A percentile compares a stretch with the other conserved stretches of the same genome.
These are phyloP conservation scores for Dermatemys mawii DNA, from an alignment of 2,113 vertebrate genomes.

Conservation along the genomic window DNA sequence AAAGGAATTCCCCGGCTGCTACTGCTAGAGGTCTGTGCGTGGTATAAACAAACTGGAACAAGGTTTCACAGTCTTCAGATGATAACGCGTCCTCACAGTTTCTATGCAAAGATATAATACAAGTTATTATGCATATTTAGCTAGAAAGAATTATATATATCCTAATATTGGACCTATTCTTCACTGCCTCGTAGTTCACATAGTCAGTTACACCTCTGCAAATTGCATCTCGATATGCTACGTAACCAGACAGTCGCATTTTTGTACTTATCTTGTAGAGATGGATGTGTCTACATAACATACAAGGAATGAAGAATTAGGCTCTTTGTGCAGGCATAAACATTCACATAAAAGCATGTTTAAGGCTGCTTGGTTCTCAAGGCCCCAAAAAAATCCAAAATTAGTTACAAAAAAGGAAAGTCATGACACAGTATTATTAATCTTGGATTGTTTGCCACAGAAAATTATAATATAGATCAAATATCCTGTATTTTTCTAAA, in stretches of 20 bases:
- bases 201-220: neutral
- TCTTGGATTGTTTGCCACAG: neutral
- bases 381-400: neutral
- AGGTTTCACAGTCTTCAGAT: constrained; percentile 81
- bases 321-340: neutral
- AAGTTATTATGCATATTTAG: constrained; percentile 48
- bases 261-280: neutral
- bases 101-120: constrained; percentile 73
- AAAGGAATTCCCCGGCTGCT: constrained; percentile 90
- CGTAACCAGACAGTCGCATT: neutral
- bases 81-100: constrained; percentile 81
- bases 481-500: neutral
- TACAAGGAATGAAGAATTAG: constrained; percentile 16
- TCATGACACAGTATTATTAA: neutral
- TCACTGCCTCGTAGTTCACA: neutral
- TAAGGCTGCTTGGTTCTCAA: neutral
- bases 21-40: constrained; percentile 87
- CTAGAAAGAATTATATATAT: neutral
- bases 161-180: constrained; percentile 17
- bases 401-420: neutral
- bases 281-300: neutral
- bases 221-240: neutral
- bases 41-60: constrained; percentile 88
- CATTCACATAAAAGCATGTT: neutral
- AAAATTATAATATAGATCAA: neutral